Evolutionary conservation across 2,888 invertebrate species (phyloP).

Genomic region (Amphipoea lucens): DNA sequence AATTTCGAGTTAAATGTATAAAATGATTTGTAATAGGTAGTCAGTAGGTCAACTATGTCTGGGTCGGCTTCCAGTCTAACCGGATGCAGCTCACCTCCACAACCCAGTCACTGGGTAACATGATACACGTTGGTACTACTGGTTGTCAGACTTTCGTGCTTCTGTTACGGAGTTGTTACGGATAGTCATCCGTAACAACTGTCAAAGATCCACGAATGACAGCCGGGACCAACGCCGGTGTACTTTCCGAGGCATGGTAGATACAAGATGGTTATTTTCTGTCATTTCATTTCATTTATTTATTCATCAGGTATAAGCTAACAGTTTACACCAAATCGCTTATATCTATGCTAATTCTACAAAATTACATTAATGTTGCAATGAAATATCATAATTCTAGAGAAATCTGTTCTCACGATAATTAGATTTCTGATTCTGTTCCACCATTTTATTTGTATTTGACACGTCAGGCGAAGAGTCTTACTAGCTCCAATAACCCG

Average conservation of each 20-base stretch:
- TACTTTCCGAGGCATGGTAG: background rate
- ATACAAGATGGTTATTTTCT: background rate
- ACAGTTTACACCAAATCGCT: no score
- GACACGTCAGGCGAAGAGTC: constrained; percentile 1
- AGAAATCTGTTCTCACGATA: background rate
- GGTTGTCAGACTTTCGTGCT: background rate
- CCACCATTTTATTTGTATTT: constrained; percentile 14
- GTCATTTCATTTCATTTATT: no score
- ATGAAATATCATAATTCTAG: background rate
- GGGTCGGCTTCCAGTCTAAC: background rate
- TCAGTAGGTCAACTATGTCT: background rate
- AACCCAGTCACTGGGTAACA: background rate
- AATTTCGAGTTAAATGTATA: background rate
- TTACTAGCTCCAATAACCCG: background rate
- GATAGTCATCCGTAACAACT: background rate
- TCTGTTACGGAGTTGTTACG: no score
- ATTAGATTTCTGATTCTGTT: background rate
- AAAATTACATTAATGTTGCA: background rate
- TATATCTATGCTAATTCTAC: no score
- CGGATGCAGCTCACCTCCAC: background rate
- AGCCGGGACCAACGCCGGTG: background rate
- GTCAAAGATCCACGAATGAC: background rate
- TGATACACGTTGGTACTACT: background rate
- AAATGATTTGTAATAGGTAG: background rate
- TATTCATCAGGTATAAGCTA: no score